A percentile compares a stretch with the other conserved stretches of the same genome.
Conservation (phyloP, 2,113 vertebrate species). For the Cercopithecus mona region DNA sequence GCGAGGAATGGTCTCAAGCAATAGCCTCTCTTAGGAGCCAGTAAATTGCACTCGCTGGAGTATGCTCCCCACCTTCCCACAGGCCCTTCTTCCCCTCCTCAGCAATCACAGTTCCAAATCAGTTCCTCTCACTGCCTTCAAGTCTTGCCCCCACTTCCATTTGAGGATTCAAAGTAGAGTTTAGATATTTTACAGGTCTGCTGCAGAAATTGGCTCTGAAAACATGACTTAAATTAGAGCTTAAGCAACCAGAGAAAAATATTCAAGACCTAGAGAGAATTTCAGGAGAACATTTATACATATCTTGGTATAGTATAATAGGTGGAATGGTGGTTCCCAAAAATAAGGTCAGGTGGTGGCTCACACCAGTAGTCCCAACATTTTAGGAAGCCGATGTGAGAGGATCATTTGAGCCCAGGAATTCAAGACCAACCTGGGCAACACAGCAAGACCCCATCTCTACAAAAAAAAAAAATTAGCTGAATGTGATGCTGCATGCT, state of each 20-base stretch:
- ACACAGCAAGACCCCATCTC: no score
- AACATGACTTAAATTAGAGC: neutral
- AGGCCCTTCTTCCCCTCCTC: neutral
- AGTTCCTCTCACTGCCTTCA: neutral
- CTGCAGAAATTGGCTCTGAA: neutral
- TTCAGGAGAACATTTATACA: neutral
- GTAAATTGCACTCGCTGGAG: neutral
- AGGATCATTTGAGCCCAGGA: no score
- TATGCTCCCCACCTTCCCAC: accelerated
- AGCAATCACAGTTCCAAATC: neutral
- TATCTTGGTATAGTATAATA: neutral
- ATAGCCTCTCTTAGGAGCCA: neutral
- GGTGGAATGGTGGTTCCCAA: neutral
- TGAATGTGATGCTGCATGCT: no score
- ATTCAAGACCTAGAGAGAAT: neutral
- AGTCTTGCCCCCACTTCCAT: neutral
- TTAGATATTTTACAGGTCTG: neutral
- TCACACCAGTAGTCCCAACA: no score
- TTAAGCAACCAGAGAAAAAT: neutral
- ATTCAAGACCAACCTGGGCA: no score
- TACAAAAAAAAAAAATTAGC: no score
- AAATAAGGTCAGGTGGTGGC: no score
- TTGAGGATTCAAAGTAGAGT: neutral
- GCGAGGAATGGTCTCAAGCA: neutral
- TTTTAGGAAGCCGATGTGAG: no score